phyloP scores from a whole-genome alignment of 2,797 vertebrate species.

The Clamator glandarius region DNA sequence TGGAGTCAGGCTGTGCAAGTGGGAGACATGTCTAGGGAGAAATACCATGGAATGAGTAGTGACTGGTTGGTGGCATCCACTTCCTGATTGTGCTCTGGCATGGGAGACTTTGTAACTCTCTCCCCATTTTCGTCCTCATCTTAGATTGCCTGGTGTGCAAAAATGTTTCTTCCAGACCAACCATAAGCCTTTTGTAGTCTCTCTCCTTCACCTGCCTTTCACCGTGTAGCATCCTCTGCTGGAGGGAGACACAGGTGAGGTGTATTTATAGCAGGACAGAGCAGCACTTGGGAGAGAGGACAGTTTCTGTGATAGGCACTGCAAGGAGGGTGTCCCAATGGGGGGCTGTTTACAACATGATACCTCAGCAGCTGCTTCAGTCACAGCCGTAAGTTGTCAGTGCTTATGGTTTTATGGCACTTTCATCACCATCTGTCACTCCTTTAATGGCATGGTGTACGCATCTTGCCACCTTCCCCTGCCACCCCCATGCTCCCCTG shows the following conservation, averaged over 20 bases:
- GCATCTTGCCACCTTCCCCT: slow-evolving; percentile 19
- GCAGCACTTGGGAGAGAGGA: neutral
- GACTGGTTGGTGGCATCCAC: neutral
- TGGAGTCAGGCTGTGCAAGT: neutral
- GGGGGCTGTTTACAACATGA: slow-evolving; percentile 19
- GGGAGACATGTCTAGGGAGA: neutral
- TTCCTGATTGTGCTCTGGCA: neutral
- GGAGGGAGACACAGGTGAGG: fast-evolving
- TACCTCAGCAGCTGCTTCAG: slow-evolving; percentile 61
- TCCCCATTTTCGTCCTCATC: neutral
- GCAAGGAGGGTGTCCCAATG: neutral
- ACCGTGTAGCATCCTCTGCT: fast-evolving
- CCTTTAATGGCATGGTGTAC: neutral
- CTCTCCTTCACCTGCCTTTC: neutral
- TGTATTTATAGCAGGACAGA: neutral
- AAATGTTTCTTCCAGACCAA: neutral
- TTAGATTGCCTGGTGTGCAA: neutral
- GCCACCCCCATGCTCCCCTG: neutral
- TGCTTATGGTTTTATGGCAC: slow-evolving; percentile 48
- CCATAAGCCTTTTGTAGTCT: fast-evolving
- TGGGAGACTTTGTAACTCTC: fast-evolving
- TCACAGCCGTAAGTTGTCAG: neutral
- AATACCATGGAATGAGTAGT: neutral
- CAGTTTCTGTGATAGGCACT: neutral
- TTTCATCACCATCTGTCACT: slow-evolving; percentile 68